Percentiles rank a stretch among this genome's conserved stretches.
Evolutionary conservation across 2,113 vertebrate species (phyloP).

Genomic region (Haliaeetus leucogaster): DNA sequence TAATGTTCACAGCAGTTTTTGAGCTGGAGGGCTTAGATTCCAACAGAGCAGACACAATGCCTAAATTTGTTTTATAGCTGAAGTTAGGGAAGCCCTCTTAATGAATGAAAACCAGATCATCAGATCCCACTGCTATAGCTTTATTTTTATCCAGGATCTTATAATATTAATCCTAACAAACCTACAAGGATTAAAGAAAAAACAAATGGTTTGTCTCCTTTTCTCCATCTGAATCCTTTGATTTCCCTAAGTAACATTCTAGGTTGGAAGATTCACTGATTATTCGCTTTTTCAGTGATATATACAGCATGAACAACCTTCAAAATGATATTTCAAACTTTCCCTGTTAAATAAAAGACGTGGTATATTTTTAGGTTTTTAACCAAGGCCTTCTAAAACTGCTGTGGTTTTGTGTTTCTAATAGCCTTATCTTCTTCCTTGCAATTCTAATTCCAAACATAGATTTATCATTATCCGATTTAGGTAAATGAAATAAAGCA

Average conservation of each 20-base stretch:
- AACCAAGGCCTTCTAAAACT: neutral
- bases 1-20: neutral
- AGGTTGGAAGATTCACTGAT: neutral
- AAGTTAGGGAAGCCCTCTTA: neutral
- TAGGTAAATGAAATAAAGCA: constrained; percentile 6
- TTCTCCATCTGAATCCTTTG: neutral
- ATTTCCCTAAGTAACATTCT: neutral
- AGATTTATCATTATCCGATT: neutral
- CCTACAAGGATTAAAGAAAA: neutral
- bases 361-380: neutral
- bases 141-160: neutral
- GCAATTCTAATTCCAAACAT: neutral
- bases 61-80: neutral
- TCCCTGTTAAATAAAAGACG: neutral
- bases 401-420: neutral
- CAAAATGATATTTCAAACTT: neutral
- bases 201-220: neutral
- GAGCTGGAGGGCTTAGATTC: neutral
- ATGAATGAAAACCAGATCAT: neutral
- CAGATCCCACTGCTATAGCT: neutral
- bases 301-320: neutral
- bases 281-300: neutral
- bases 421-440: neutral
- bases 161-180: neutral
- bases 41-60: neutral